Percentiles rank a stretch among this genome's conserved stretches.
Conservation (phyloP, 2,888 invertebrate genomes). For the Salpingus planirostris region DNA sequence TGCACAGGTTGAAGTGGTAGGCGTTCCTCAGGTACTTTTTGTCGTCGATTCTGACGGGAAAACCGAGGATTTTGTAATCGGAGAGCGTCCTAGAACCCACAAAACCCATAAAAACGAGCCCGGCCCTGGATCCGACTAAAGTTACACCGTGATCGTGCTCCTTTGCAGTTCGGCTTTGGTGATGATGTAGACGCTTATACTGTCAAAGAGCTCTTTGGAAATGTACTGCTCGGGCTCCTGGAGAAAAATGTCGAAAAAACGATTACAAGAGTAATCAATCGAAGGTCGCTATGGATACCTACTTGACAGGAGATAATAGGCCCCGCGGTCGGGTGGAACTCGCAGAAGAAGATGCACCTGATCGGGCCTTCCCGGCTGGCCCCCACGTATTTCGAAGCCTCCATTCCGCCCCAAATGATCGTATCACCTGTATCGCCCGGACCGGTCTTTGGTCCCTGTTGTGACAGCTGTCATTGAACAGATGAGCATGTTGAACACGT, state of each 20-base stretch:
- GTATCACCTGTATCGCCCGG: too few relatives aligned
- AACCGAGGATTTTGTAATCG: conserved; percentile 85
- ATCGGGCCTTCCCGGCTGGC: conserved; percentile 68
- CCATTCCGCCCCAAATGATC: too few relatives aligned
- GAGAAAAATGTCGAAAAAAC: too few relatives aligned
- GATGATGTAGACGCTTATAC: conserved; percentile 89
- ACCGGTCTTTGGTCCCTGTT: too few relatives aligned
- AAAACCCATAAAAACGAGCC: background rate
- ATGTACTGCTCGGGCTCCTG: conserved; percentile 86
- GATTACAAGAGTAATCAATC: background rate
- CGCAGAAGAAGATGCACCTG: conserved; percentile 73
- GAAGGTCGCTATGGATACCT: conserved; percentile 19
- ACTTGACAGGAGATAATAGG: conserved; percentile 83
- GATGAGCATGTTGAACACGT: too few relatives aligned
- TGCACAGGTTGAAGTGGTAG: conserved; percentile 91
- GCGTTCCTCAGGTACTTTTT: conserved; percentile 86
- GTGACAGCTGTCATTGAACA: too few relatives aligned
- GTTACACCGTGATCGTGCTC: conserved; percentile 85
- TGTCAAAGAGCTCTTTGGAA: conserved; percentile 88
- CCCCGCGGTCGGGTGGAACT: conserved; percentile 68
- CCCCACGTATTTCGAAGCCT: too few relatives aligned
- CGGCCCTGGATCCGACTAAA: conserved; percentile 16
- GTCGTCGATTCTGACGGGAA: conserved; percentile 83
- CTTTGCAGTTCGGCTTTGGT: conserved; percentile 87
- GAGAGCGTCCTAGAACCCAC: conserved; percentile 50